phyloP scores from a whole-genome alignment of 1,140 invertebrate genomes.

The Drosophila rufa region DNA sequence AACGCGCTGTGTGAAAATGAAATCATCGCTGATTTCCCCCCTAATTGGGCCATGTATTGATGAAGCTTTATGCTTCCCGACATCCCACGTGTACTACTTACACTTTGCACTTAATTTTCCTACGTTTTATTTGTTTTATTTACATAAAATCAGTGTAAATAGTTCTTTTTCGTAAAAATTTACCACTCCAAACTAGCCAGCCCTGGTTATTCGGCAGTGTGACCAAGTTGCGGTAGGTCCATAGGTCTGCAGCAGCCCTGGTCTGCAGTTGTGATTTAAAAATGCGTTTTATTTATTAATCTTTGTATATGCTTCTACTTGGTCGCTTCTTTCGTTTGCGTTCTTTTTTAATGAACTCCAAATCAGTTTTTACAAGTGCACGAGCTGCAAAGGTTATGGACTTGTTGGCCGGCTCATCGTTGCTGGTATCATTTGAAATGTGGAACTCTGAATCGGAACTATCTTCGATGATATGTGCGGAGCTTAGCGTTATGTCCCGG shows the following conservation, averaged over 20 bases:
- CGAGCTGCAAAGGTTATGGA: slow-evolving; percentile 43
- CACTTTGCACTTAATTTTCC: slow-evolving; percentile 70
- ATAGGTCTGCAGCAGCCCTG: slow-evolving; percentile 10
- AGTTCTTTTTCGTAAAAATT: slow-evolving; percentile 74
- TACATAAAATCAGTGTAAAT: slow-evolving; percentile 79
- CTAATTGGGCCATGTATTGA: neutral
- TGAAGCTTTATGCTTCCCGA: neutral
- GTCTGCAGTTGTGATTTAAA: slow-evolving; percentile 54
- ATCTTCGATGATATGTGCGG: slow-evolving; percentile 54
- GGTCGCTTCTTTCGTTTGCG: slow-evolving; percentile 35
- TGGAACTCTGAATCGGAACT: slow-evolving; percentile 60
- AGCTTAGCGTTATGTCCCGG: slow-evolving; percentile 47
- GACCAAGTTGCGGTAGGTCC: slow-evolving; percentile 15
- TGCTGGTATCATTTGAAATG: slow-evolving; percentile 69
- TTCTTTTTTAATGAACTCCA: slow-evolving; percentile 38
- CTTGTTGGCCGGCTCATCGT: slow-evolving; percentile 41
- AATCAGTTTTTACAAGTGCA: slow-evolving; percentile 35
- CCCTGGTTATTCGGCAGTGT: slow-evolving; percentile 62
- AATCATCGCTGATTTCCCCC: slow-evolving; percentile 71
- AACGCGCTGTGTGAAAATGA: slow-evolving; percentile 73
- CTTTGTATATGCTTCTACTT: slow-evolving; percentile 23
- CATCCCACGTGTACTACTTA: slow-evolving; percentile 50
- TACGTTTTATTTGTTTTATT: slow-evolving; percentile 72
- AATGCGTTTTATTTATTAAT: slow-evolving; percentile 14
- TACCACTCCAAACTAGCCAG: slow-evolving; percentile 76